phyloP scores from a whole-genome alignment of 2,113 vertebrate genomes.

The Polypterus bichir region DNA sequence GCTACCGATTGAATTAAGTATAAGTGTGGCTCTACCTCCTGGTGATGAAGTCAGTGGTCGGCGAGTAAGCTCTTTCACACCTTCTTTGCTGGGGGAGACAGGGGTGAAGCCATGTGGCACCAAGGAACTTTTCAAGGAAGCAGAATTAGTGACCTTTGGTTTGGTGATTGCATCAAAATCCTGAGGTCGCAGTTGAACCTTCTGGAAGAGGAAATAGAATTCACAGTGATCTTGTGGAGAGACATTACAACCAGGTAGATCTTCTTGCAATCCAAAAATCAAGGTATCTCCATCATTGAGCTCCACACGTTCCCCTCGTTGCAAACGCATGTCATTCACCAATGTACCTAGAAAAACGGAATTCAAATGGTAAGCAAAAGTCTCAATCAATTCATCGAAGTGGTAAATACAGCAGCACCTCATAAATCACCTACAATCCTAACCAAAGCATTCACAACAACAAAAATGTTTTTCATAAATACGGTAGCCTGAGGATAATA shows the following conservation, averaged over 20 bases:
- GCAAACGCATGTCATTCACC: constrained; percentile 69
- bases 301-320: constrained; percentile 51
- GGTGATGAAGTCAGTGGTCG: constrained; percentile 23
- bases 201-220: constrained; percentile 84
- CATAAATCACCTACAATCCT: too few species aligned
- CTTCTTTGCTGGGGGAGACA: constrained; percentile 17
- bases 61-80: constrained; percentile 14
- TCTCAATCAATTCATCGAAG: too few species aligned
- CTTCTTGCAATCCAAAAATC: constrained; percentile 44
- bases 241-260: constrained; percentile 19
- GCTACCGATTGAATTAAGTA: constrained; percentile 83
- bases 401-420: too few species aligned
- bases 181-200: constrained; percentile 69
- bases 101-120: constrained; percentile 27
- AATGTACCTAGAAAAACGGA: constrained; percentile 56
- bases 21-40: constrained; percentile 55
- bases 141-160: constrained; percentile 40
- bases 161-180: constrained; percentile 79
- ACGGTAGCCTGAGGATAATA: too few species aligned
- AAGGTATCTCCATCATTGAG: constrained; percentile 71
- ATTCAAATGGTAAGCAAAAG: background rate
- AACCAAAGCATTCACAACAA: too few species aligned
- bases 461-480: too few species aligned
- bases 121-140: background rate
- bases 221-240: constrained; percentile 46